These are phyloP conservation scores for Microtus pennsylvanicus DNA, from an alignment of 2,113 vertebrate species.

Conservation along the genomic window DNA sequence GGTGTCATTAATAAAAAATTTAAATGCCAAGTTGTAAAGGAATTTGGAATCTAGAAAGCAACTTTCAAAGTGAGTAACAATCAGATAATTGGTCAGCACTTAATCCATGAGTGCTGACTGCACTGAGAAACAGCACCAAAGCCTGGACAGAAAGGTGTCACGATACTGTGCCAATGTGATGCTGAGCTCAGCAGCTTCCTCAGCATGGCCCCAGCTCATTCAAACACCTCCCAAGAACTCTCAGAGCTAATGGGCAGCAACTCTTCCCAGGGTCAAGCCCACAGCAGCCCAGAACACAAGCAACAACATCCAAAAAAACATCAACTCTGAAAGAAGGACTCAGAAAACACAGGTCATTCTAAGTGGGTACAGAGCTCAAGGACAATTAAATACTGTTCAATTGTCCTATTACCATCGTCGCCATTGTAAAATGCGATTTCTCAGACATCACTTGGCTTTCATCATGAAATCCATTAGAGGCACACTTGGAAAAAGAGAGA, in stretches of 20 bases:
- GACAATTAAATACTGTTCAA: background rate
- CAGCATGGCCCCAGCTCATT: slow-evolving; percentile 73
- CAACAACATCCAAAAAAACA: background rate
- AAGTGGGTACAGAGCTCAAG: background rate
- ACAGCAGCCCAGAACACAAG: background rate
- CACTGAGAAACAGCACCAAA: slow-evolving; percentile 32
- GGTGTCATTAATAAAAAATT: background rate
- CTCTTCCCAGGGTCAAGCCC: background rate
- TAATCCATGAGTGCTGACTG: slow-evolving; percentile 68
- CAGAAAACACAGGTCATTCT: background rate
- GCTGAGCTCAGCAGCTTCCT: slow-evolving; percentile 72
- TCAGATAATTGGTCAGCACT: slow-evolving; percentile 20
- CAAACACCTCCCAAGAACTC: slow-evolving; percentile 49
- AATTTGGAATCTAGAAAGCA: background rate
- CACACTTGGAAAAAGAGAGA: background rate
- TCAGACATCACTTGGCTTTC: background rate
- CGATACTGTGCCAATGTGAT: slow-evolving; percentile 63
- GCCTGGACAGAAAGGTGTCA: slow-evolving; percentile 55
- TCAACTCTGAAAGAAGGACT: slow-evolving; percentile 5
- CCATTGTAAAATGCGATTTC: background rate
- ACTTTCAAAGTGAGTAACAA: background rate
- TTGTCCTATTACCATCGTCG: background rate
- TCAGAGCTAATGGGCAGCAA: slow-evolving; percentile 12
- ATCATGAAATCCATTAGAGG: background rate
- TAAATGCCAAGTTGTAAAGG: background rate